Evolutionary conservation across 1,140 invertebrate species (phyloP).

Genomic region (Ceratitis capitata): DNA sequence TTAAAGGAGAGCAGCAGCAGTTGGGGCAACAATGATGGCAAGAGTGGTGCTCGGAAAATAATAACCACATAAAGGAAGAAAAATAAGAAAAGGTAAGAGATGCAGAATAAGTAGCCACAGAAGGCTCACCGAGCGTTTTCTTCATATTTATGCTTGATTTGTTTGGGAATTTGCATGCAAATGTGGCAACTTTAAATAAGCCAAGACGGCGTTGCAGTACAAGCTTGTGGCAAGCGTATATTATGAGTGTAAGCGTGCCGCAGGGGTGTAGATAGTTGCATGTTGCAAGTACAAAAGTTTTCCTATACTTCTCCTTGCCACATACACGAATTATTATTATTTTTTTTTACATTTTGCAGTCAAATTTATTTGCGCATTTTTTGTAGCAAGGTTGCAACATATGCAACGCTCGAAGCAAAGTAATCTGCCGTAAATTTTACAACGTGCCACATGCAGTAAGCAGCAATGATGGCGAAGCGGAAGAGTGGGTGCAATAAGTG

Average conservation of each 20-base stretch:
- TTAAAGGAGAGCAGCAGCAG: not conserved
- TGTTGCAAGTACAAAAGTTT: not conserved
- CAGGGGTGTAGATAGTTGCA: not conserved
- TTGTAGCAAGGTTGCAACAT: conserved; percentile 28
- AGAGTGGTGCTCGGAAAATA: not conserved
- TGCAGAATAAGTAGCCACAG: not conserved
- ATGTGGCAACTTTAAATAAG: conserved; percentile 32
- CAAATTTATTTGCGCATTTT: conserved; percentile 21
- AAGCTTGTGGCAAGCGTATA: not conserved
- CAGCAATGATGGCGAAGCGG: not conserved
- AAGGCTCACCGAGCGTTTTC: not conserved
- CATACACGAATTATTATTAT: not conserved
- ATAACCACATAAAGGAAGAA: not conserved
- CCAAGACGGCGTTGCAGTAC: too few species aligned
- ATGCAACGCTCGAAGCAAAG: not conserved
- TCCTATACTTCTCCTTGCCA: not conserved
- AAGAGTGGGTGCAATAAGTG: not conserved
- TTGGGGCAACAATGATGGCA: not conserved
- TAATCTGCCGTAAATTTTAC: conserved; percentile 30
- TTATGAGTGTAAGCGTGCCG: not conserved
- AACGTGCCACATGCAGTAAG: conserved; percentile 8
- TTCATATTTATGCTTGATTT: conserved; percentile 32
- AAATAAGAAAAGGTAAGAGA: not conserved
- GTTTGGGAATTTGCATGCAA: conserved; percentile 32
- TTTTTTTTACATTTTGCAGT: not conserved